These are phyloP conservation scores for Pampus argenteus DNA, from an alignment of 2,797 vertebrate genomes.

Conservation along the genomic window DNA sequence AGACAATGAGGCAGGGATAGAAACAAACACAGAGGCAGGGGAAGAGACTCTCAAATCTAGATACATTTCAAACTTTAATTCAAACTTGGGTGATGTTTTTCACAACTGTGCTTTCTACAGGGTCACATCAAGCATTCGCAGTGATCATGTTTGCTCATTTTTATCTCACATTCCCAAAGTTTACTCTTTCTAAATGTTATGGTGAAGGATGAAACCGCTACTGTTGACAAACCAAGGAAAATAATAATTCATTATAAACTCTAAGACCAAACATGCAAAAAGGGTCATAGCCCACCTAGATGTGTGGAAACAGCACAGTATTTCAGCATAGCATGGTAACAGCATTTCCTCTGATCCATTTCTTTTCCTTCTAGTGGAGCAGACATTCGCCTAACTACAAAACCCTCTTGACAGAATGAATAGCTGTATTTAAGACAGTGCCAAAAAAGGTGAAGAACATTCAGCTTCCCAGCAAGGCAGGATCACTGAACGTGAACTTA, in stretches of 20 bases:
- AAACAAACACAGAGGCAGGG: conserved; percentile 3
- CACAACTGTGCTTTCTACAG: background rate
- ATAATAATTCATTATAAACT: background rate
- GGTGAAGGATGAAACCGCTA: background rate
- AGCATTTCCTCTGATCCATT: background rate
- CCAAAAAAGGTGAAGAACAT: background rate
- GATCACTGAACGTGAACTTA: background rate
- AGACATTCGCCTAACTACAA: background rate
- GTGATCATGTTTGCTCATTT: background rate
- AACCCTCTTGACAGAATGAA: background rate
- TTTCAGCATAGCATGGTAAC: no score
- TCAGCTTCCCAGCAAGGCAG: background rate
- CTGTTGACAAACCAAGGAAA: background rate
- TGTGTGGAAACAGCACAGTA: background rate
- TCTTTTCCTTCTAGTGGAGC: background rate
- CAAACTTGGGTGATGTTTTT: conserved; percentile 3
- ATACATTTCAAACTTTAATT: conserved; percentile 10
- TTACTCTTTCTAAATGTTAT: background rate
- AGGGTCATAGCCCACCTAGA: no score
- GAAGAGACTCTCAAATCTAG: conserved; percentile 2
- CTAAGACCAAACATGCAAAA: background rate
- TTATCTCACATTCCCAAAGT: background rate
- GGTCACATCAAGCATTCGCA: conserved; percentile 4
- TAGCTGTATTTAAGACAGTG: background rate
- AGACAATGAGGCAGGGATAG: background rate